Evolutionary conservation across 2,113 vertebrate species (phyloP).

Genomic region (Seriola rivoliana): DNA sequence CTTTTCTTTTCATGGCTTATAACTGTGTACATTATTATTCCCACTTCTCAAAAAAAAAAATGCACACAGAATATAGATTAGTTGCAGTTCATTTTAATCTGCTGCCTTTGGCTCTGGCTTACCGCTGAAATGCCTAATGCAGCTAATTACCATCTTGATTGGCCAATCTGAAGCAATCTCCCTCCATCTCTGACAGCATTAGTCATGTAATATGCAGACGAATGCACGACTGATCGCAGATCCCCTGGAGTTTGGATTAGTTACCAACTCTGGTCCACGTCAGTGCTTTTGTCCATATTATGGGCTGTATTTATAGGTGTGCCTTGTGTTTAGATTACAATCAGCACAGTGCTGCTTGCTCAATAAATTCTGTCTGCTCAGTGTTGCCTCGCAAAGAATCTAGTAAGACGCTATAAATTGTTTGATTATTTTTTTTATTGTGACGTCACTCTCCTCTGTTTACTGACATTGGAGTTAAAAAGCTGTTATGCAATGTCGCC

Average conservation of each 20-base stretch:
- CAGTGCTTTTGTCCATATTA: constrained; percentile 17
- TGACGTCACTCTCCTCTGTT: constrained; percentile 1
- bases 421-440: not conserved
- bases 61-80: constrained; percentile 58
- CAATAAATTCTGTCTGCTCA: too few species aligned
- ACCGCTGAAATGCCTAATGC: constrained; percentile 48
- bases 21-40: constrained; percentile 21
- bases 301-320: not conserved
- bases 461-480: not conserved
- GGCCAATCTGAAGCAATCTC: constrained; percentile 57
- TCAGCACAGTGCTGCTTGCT: not conserved
- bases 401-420: not conserved
- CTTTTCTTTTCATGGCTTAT: constrained; percentile 27
- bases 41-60: not conserved
- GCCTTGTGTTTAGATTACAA: not conserved
- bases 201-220: constrained; percentile 61
- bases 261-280: constrained; percentile 18
- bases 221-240: constrained; percentile 37
- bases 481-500: not conserved
- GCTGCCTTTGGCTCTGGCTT: constrained; percentile 39
- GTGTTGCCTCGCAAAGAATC: not conserved
- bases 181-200: constrained; percentile 55
- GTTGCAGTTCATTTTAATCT: constrained; percentile 33
- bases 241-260: constrained; percentile 47
- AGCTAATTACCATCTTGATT: constrained; percentile 69